Base-by-base conservation (phyloP, 1,140 invertebrate genomes). In the Steinernema feltiae region DNA sequence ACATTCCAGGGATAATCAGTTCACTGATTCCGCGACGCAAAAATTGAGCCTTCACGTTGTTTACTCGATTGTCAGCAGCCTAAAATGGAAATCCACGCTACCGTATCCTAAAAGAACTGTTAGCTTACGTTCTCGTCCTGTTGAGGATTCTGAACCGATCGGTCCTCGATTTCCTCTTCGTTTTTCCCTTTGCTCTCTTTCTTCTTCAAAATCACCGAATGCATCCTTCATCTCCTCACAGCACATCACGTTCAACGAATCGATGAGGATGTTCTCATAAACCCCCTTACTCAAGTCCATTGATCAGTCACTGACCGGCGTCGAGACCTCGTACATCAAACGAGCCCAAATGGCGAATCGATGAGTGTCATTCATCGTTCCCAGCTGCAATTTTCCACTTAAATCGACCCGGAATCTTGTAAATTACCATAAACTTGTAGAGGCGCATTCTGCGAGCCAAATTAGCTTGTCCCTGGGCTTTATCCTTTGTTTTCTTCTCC, bases 371-470 rank as follows among this genome's bases (percentile, higher is more conserved):
- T 78, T 48, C 48, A 77, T 78, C 15, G 75, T 77, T 0, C 63
- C 30, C 21, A 77, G 21, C 72, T 76, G 21, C 46, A 77, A 0
- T 3, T 3, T n/a, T 35, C n/a, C 18, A 30, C n/a, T 31, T 76
- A 17, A 24, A 27, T 76, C 76, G 32, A n/a, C n/a, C n/a, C 41
- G 7, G n/a, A 17, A 1, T 31, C 63, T 17, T 15, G 21, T n/a
- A 41, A 15, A 12, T 76, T 69, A 76, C 75, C 76, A 77, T 77
- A 32, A 77, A 77, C 48, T 78, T 32, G 70, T 77, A 77, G 12
- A 77, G 48, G 17, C 30, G 29, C 48, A 77, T 78, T 46, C 76
- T n/a, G 12, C 29, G 17, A n/a, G 18, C 75, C 30, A 29, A 21
- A 35, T 77, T 21, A 12, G 48, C 30, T 7, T 30, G 12, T 18